phyloP scores from a whole-genome alignment of 2,797 vertebrate species.

The Acropternis orthonyx region DNA sequence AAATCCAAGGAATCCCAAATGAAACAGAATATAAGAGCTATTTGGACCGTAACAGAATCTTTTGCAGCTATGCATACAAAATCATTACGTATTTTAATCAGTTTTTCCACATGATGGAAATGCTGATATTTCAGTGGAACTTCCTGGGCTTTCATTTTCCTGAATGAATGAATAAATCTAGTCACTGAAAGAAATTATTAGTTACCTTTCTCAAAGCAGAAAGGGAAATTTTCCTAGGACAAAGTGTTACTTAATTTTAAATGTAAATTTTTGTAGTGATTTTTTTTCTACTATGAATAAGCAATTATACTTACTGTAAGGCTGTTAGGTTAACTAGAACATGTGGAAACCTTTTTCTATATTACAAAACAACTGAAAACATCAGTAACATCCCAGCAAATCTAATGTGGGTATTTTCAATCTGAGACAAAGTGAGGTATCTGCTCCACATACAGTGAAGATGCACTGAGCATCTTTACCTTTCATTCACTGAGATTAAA shows the following conservation, averaged over 20 bases:
- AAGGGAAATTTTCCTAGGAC: not conserved
- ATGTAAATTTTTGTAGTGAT: not conserved
- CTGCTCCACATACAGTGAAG: not conserved
- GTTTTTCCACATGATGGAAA: not conserved
- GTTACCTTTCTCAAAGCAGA: not conserved
- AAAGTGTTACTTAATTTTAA: not conserved
- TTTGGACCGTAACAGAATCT: not conserved
- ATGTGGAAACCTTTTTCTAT: not conserved
- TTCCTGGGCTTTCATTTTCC: not conserved
- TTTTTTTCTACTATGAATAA: not conserved
- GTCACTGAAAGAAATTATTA: not conserved
- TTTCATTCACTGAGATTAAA: not conserved
- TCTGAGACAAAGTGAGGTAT: not conserved
- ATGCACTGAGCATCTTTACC: not conserved
- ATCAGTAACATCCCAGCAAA: not conserved
- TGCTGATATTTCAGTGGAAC: not conserved
- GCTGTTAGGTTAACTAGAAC: not conserved
- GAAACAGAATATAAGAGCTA: not conserved
- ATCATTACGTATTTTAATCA: not conserved
- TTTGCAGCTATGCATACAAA: not conserved
- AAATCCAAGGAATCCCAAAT: not conserved
- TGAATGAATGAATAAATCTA: not conserved
- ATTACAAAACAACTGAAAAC: not conserved
- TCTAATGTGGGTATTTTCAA: not conserved
- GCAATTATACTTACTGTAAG: not conserved